Base-by-base conservation (phyloP, 2,888 invertebrate species). In the Eupithecia exiguata region DNA sequence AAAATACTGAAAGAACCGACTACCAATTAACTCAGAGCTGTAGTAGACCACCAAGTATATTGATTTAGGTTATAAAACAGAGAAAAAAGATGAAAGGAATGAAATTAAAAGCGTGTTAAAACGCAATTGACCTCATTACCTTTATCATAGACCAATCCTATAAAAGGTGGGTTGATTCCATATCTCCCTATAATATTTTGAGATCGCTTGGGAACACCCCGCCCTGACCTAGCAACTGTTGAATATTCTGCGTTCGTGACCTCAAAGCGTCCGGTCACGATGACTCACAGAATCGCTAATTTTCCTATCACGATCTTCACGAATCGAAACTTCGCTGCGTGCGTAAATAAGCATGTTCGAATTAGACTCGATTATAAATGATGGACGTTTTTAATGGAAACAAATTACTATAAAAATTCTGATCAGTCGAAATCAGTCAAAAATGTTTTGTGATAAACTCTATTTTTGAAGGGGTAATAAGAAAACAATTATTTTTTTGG, bases 261-360 rank as follows among this genome's bases (percentile, higher is more conserved):
- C 78, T 76, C 75, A 78, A 78, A 74, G 40, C 53, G 69, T 70
- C 71, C 65, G 73, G 83, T 86, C 86, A 87, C 76, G 75, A 49
- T 87, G 87, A 87, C 82, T 84, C 82, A 80, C 70, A 74, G 61
- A 76, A 79, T 83, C 81, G 72, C 76, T 78, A 77, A 79, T 77
- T 79, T 82, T 82, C 81, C 76, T 79, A 84, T 82, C 85, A 83
- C 80, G 77, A 76, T 80, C 81, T 81, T 82, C 58, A 53, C 80
- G 82, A 85, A 83, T 83, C 79, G 80, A 79, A 82, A 83, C 78
- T 84, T 79, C 74, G 75, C 74, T 78, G 81, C 78, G 76, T 71
- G 70, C 69, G 58, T 75, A 76, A 77, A 76, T 78, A 79, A 78
- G 71, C 75, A 75, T 74, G 74, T 69, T 73, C 66, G 71, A 79